Percentiles rank a stretch among this genome's conserved stretches.
These are phyloP conservation scores for Campylomormyrus tamandua DNA, from an alignment of 2,113 vertebrate genomes.

Conservation along the genomic window DNA sequence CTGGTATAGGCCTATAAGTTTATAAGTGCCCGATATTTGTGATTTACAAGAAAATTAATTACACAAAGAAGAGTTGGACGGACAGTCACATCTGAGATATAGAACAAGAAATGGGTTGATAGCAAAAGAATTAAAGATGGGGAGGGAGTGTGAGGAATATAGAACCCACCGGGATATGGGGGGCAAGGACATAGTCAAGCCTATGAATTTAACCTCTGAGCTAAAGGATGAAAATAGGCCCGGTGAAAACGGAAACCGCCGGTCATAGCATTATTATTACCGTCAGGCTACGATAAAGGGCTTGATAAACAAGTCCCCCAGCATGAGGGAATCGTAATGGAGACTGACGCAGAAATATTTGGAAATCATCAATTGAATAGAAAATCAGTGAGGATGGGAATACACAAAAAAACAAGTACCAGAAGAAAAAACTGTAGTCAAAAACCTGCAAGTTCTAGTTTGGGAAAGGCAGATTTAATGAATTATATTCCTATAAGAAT, in stretches of 20 bases:
- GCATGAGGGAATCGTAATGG: background rate
- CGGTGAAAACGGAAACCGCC: background rate
- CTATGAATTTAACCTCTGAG: background rate
- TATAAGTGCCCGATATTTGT: conserved; percentile 15
- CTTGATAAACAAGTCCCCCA: background rate
- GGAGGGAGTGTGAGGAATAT: background rate
- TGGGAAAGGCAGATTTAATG: background rate
- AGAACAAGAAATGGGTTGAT: background rate
- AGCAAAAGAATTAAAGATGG: background rate
- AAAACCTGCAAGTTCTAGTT: background rate
- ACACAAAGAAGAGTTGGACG: conserved; percentile 23
- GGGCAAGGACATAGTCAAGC: background rate
- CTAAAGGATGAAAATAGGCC: background rate
- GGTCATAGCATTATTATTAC: background rate
- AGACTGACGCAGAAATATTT: background rate
- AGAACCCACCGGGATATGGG: background rate
- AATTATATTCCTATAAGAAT: background rate
- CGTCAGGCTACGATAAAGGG: background rate
- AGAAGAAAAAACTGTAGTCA: background rate
- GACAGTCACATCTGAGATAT: conserved; percentile 20
- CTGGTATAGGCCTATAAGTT: background rate
- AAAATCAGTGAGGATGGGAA: background rate
- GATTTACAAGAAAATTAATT: conserved; percentile 27
- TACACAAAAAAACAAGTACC: too few relatives aligned
- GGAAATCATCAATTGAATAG: background rate